phyloP scores from a whole-genome alignment of 2,797 vertebrate genomes.

The Sus cebifrons region DNA sequence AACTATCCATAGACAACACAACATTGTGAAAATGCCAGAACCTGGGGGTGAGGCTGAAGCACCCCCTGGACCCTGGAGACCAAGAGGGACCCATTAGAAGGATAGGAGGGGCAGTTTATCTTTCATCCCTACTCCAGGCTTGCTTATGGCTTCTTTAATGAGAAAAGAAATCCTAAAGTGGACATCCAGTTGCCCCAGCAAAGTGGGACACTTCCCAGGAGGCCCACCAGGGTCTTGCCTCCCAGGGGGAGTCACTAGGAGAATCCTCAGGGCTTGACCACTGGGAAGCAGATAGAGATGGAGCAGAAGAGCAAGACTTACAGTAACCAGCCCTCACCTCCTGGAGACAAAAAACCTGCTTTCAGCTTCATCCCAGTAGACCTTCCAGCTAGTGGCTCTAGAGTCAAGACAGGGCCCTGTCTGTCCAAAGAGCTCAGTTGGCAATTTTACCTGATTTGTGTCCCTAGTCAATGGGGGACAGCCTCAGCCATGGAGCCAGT shows the following conservation, averaged over 20 bases:
- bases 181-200: not conserved
- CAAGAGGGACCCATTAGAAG: not conserved
- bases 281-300: not conserved
- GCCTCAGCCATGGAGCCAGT: not conserved
- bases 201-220: not conserved
- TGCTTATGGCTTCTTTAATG: not conserved
- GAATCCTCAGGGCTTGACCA: not conserved
- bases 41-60: not conserved
- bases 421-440: not conserved
- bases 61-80: not conserved
- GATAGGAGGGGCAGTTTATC: not conserved
- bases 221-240: not conserved
- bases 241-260: not conserved
- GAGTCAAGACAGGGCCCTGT: not conserved
- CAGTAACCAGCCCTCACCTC: not conserved
- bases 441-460: not conserved
- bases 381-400: not conserved
- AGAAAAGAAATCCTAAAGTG: not conserved
- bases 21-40: constrained; percentile 1
- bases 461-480: not conserved
- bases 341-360: not conserved
- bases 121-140: not conserved
- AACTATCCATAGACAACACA: not conserved
- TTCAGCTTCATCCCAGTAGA: not conserved
- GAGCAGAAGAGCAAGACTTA: not conserved